Percentiles rank a stretch among this genome's conserved stretches.
Evolutionary conservation across 2,797 vertebrate species (phyloP).

Genomic region (Rhabdomys pumilio): DNA sequence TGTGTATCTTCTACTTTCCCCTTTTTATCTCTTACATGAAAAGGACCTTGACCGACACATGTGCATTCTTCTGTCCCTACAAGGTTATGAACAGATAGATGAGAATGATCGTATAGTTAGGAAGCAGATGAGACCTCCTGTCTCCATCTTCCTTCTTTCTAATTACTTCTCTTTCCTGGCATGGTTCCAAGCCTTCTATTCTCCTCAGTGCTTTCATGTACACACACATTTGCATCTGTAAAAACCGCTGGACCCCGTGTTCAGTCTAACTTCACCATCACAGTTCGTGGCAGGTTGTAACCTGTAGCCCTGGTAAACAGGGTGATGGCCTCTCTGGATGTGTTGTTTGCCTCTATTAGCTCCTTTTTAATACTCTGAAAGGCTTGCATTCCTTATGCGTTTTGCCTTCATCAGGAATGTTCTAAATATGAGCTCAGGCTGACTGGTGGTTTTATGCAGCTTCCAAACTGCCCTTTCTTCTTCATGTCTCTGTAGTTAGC

Average conservation of each 20-base stretch:
- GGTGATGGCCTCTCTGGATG: background rate
- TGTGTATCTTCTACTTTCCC: background rate
- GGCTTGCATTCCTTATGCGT: background rate
- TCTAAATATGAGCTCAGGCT: background rate
- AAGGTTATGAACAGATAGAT: too few relatives aligned
- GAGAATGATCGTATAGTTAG: background rate
- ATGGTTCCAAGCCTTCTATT: background rate
- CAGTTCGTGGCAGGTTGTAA: background rate
- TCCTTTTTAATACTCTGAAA: background rate
- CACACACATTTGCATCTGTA: background rate
- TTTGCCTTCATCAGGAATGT: background rate
- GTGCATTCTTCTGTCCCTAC: background rate
- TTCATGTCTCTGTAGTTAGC: background rate
- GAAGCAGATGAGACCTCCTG: background rate
- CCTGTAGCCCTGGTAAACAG: background rate
- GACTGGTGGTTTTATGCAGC: background rate
- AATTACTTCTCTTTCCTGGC: background rate
- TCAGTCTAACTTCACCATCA: background rate
- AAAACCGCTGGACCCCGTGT: conserved; percentile 30
- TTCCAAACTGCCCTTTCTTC: background rate
- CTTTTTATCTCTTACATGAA: background rate
- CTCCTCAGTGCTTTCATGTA: too few relatives aligned
- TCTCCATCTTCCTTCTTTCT: background rate
- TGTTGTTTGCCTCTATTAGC: background rate
- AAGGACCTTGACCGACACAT: background rate